Evolutionary conservation across 2,888 invertebrate species (phyloP).

Genomic region (Strigamia maritima): DNA sequence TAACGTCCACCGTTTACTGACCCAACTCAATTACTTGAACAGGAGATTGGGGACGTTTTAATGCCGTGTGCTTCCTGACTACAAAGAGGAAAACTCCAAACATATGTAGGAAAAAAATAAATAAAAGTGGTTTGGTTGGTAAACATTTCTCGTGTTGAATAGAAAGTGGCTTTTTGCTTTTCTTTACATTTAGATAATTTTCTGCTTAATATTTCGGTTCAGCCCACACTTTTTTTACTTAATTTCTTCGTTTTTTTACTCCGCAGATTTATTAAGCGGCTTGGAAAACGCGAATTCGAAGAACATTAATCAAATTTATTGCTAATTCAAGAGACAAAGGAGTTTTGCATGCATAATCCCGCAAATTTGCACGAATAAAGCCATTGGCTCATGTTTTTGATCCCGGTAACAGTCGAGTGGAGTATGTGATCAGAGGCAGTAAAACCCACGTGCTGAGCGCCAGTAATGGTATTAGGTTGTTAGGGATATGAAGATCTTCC

Average conservation of each 20-base stretch:
- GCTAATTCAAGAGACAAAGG: background rate
- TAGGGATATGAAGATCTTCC: background rate
- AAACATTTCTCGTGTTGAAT: too few species aligned
- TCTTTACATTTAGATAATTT: too few species aligned
- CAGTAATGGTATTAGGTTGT: background rate
- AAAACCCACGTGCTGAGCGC: background rate
- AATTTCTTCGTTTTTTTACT: too few species aligned
- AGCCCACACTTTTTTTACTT: too few species aligned
- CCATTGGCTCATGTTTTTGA: background rate
- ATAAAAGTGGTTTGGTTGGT: too few species aligned
- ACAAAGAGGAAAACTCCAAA: background rate
- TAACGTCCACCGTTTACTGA: background rate
- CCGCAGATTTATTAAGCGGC: too few species aligned
- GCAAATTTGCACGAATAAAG: background rate
- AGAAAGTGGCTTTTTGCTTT: too few species aligned
- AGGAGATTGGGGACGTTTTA: slow-evolving; percentile 4
- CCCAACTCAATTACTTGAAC: background rate
- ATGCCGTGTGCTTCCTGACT: background rate
- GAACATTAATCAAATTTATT: background rate
- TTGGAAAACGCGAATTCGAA: too few species aligned
- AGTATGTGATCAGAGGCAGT: background rate
- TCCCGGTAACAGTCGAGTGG: background rate
- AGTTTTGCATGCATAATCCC: background rate
- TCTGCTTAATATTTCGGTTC: too few species aligned
- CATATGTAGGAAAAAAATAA: background rate